phyloP scores from a whole-genome alignment of 37 sponge, comb jelly and placozoan genomes.

The Eunapius fragilis region DNA sequence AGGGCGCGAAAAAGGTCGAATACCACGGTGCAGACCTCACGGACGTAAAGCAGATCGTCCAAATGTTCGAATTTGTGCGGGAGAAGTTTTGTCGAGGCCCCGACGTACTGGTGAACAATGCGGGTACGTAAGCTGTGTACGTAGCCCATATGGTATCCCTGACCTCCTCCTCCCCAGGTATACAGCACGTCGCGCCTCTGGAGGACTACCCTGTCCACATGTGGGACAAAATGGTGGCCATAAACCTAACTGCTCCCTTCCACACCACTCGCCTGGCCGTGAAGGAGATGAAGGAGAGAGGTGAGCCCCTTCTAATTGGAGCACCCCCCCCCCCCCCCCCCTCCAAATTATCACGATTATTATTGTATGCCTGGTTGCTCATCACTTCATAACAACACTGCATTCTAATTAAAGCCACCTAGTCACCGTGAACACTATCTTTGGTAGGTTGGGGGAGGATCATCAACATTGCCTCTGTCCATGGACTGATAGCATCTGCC shows the following conservation, averaged over 20 bases:
- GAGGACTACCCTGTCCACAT: slow-evolving; percentile 72
- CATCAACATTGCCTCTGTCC: slow-evolving; percentile 71
- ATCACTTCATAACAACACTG: no score
- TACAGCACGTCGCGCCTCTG: slow-evolving; percentile 73
- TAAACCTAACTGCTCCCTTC: slow-evolving; percentile 77
- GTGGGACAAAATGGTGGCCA: slow-evolving; percentile 70
- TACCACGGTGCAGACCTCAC: slow-evolving; percentile 62
- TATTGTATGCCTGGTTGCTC: not conserved
- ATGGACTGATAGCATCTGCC: slow-evolving; percentile 68
- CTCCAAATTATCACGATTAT: not conserved
- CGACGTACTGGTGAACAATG: slow-evolving; percentile 84
- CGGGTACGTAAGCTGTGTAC: slow-evolving; percentile 61
- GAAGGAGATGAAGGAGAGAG: slow-evolving; percentile 72
- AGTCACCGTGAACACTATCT: no score
- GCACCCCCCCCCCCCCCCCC: not conserved
- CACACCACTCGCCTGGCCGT: slow-evolving; percentile 63
- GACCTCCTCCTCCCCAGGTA: slow-evolving; percentile 29
- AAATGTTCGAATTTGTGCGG: slow-evolving; percentile 30
- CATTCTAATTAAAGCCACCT: no score
- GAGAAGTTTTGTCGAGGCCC: slow-evolving; percentile 48
- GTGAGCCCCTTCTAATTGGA: slow-evolving; percentile 5
- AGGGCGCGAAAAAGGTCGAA: slow-evolving; percentile 31
- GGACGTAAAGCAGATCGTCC: slow-evolving; percentile 48
- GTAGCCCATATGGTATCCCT: no score
- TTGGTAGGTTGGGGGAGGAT: slow-evolving; percentile 75